phyloP scores from a whole-genome alignment of 2,888 invertebrate species.

The Octodonta nipae region DNA sequence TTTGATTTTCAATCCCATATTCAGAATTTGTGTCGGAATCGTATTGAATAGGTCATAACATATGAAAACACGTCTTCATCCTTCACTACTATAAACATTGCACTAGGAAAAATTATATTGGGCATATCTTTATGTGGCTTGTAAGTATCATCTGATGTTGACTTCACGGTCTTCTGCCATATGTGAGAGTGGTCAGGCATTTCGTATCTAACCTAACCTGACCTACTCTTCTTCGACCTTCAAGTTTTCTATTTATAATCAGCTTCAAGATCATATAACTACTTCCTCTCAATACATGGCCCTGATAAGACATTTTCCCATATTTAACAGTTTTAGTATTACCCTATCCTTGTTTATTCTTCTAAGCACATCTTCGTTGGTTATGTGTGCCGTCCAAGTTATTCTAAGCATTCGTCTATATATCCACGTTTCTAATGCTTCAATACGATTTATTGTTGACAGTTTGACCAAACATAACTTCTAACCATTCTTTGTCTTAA shows the following conservation, averaged over 20 bases:
- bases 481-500: too few species aligned
- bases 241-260: conserved; percentile 1
- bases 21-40: too few species aligned
- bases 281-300: conserved; percentile 2
- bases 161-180: neutral
- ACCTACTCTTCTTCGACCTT: conserved; percentile 2
- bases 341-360: conserved; percentile 2
- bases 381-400: conserved; percentile 1
- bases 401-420: conserved; percentile 1
- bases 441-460: too few species aligned
- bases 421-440: too few species aligned
- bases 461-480: too few species aligned
- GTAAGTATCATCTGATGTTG: conserved; percentile 1
- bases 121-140: too few species aligned
- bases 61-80: too few species aligned
- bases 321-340: conserved; percentile 1
- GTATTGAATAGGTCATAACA: too few species aligned
- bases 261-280: neutral
- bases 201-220: neutral
- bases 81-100: too few species aligned
- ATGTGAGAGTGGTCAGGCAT: neutral
- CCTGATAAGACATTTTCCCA: conserved; percentile 2
- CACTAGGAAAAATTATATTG: too few species aligned
- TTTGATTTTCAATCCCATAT: too few species aligned
- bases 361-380: conserved; percentile 2